Evolutionary conservation across 2,888 invertebrate species (phyloP).

Genomic region (Tethea ocularis): DNA sequence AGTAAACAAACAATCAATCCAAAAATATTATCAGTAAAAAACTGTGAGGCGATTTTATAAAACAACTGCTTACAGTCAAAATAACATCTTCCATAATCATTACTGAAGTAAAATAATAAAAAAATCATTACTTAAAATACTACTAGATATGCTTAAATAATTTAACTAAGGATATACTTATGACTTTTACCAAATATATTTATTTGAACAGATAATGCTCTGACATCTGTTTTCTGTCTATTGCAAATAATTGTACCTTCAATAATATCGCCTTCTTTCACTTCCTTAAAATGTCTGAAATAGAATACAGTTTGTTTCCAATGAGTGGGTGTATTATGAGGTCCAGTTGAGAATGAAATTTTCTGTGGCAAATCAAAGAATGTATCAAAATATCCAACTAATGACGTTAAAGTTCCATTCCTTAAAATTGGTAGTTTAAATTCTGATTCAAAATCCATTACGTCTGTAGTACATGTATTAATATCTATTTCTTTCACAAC

Average conservation of each 20-base stretch:
- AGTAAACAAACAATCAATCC: background rate
- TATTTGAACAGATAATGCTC: constrained; percentile 89
- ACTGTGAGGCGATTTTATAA: background rate
- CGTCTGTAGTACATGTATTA: constrained; percentile 87
- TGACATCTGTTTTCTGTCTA: constrained; percentile 88
- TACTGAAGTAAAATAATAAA: background rate
- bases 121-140: constrained; percentile 14
- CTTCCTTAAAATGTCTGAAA: constrained; percentile 87
- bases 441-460: constrained; percentile 88
- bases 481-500: constrained; percentile 90
- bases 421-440: constrained; percentile 87
- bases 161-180: constrained; percentile 86
- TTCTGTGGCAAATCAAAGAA: constrained; percentile 89
- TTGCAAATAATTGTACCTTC: constrained; percentile 89
- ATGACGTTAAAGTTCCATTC: constrained; percentile 89
- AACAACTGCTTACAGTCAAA: constrained; percentile 15
- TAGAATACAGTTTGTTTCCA: constrained; percentile 98
- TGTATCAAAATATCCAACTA: constrained; percentile 96
- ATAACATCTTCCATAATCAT: constrained; percentile 8
- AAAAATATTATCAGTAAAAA: background rate
- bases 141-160: constrained; percentile 14
- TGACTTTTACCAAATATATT: constrained; percentile 84
- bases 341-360: constrained; percentile 91
- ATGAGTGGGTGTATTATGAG: constrained; percentile 90
- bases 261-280: constrained; percentile 86